Evolutionary conservation across 2,113 vertebrate species (phyloP), one percentile per base, ranked within the genome.

Genomic region (Odocoileus virginianus): DNA sequence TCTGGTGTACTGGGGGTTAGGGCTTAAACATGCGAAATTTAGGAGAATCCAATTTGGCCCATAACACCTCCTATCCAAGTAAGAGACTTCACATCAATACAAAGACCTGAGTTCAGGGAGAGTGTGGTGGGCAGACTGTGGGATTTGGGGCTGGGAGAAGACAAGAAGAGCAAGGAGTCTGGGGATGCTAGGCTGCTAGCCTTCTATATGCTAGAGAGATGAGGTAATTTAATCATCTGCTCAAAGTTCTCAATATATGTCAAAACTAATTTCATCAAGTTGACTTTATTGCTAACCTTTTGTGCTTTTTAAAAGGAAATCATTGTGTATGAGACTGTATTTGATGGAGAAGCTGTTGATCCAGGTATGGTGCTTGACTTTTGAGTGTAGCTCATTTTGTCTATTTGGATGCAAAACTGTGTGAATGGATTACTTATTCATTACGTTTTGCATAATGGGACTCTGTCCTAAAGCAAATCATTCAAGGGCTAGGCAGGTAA

Each of bases 291-390:
- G 23, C 61, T 97, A 36, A 97, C 4, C 40, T 36, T 79, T 57
- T 96, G 57, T 93, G 6, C 61, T 86, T 91, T 64, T 94, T 67
- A 2, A 78, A 92, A 98, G 98, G 98, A 99, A 98, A 96, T 96
- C 10, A 93, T 91, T 40, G 97, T 98, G n/a, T 98, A 86, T 61
- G 95, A 98, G 91, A 98, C 98, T 12, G 86, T 98, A 27, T 98
- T 99, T 97, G 97, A 98, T 96, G 98, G 98, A 92, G 98, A 98
- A 98, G 98, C 97, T 52, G 74, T 98, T 50, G 99, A 99, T 97
- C 97, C 98, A 98, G 98, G 98, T 98, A 98, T 89, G 55, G 25
- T 52, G 33, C 54, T 89, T 95, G 47, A 67, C 15, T 60, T 95
- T 95, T 83, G 58, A 58, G 45, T 83, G 85, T 94, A 87, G 71